Evolutionary conservation across 2,797 vertebrate species (phyloP).

Genomic region (Vireo griseus): DNA sequence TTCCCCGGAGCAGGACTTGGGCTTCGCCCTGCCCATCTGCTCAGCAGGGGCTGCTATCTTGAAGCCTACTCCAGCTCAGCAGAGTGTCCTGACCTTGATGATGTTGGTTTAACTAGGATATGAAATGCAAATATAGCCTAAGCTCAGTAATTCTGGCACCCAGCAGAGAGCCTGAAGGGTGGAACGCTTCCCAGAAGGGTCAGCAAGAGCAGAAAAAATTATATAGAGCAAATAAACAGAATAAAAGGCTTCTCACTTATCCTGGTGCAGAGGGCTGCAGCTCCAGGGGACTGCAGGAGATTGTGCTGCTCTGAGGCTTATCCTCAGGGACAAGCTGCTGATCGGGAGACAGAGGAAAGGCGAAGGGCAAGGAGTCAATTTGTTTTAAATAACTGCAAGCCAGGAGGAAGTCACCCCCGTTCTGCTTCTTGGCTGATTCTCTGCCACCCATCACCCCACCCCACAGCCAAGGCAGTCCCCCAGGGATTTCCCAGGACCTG

Average conservation of each 20-base stretch:
- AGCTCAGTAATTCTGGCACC: conserved; percentile 31
- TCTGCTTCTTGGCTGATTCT: neutral
- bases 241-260: neutral
- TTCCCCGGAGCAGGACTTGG: neutral
- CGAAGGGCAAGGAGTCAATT: conserved; percentile 24
- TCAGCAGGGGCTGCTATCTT: neutral
- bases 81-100: conserved; percentile 35
- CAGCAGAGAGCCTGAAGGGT: neutral
- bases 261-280: neutral
- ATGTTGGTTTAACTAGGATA: conserved; percentile 50
- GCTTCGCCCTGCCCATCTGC: neutral
- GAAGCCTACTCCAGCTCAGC: neutral
- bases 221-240: conserved; percentile 47
- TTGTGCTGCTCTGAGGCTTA: neutral
- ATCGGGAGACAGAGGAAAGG: neutral
- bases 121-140: conserved; percentile 60
- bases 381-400: neutral
- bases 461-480: neutral
- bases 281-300: neutral
- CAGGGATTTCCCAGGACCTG: neutral
- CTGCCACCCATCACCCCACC: neutral
- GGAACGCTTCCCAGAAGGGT: conserved; percentile 33
- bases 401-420: neutral
- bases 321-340: conserved; percentile 18
- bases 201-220: conserved; percentile 31